A percentile compares a stretch with the other conserved stretches of the same genome.
Conservation (phyloP, 30 jellyfish, hydroid and myxozoan species). For the Hydractinia symbiolongicarpus region DNA sequence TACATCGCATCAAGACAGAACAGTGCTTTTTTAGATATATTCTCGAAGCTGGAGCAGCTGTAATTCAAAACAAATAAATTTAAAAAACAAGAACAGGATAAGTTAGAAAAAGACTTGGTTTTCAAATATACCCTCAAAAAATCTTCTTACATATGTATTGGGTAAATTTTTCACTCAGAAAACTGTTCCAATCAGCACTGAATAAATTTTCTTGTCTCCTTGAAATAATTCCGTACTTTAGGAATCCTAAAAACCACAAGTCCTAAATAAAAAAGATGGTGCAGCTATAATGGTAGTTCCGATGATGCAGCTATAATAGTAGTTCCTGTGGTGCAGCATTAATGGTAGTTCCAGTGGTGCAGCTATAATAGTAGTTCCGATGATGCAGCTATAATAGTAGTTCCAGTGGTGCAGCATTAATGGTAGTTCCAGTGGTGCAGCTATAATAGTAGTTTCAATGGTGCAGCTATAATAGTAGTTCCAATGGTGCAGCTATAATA, state of each 20-base stretch:
- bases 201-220: not conserved
- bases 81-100: too few relatives aligned
- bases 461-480: not conserved
- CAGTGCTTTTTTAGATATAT: too few relatives aligned
- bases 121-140: too few relatives aligned
- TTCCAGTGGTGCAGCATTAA: too few relatives aligned
- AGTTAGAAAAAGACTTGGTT: too few relatives aligned
- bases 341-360: too few relatives aligned
- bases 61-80: too few relatives aligned
- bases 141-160: conserved; percentile 13
- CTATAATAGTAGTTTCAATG: not conserved
- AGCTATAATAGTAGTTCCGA: too few relatives aligned
- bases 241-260: conserved; percentile 13
- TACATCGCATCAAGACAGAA: too few relatives aligned
- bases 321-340: not conserved
- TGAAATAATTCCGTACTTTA: not conserved
- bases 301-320: not conserved
- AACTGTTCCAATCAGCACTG: conserved; percentile 15
- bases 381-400: too few relatives aligned
- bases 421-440: not conserved
- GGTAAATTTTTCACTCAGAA: conserved; percentile 2
- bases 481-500: too few relatives aligned
- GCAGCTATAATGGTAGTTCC: not conserved
- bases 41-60: too few relatives aligned
- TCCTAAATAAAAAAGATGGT: conserved; percentile 1